phyloP scores from a whole-genome alignment of 2,113 vertebrate species.

The Myxocyprinus asiaticus region DNA sequence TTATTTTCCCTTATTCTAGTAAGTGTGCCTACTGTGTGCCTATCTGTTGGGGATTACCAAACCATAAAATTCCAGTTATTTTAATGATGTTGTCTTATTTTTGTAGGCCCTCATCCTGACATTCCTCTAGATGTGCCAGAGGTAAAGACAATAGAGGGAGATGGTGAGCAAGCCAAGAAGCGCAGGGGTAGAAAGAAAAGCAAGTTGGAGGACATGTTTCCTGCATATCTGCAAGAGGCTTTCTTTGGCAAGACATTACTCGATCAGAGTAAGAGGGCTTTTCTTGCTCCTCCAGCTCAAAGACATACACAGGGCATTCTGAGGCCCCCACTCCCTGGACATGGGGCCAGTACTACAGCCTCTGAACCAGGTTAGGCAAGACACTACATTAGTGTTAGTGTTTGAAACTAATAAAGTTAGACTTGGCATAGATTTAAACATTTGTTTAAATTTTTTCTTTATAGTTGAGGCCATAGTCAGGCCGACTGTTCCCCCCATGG shows the following conservation, averaged over 20 bases:
- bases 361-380: slow-evolving; percentile 60
- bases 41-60: no score
- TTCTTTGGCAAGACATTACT: slow-evolving; percentile 95
- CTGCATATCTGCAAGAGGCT: slow-evolving; percentile 96
- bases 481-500: slow-evolving; percentile 50
- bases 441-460: slow-evolving; percentile 33
- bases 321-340: slow-evolving; percentile 61
- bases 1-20: no score
- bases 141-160: slow-evolving; percentile 77
- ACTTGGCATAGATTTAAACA: slow-evolving; percentile 5
- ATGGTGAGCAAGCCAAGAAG: slow-evolving; percentile 91
- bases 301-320: slow-evolving; percentile 57
- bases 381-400: neutral
- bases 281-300: slow-evolving; percentile 79
- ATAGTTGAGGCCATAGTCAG: slow-evolving; percentile 64
- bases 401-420: neutral
- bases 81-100: slow-evolving; percentile 2
- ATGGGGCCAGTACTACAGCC: slow-evolving; percentile 53
- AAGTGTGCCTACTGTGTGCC: no score
- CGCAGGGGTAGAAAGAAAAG: slow-evolving; percentile 92
- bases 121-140: slow-evolving; percentile 79
- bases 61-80: no score
- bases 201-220: slow-evolving; percentile 97
- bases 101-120: slow-evolving; percentile 79
- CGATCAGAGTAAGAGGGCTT: slow-evolving; percentile 90